Evolutionary conservation across 1,140 invertebrate species (phyloP), one percentile per base, ranked within the genome.

Genomic region (Calliopsis andreniformis): DNA sequence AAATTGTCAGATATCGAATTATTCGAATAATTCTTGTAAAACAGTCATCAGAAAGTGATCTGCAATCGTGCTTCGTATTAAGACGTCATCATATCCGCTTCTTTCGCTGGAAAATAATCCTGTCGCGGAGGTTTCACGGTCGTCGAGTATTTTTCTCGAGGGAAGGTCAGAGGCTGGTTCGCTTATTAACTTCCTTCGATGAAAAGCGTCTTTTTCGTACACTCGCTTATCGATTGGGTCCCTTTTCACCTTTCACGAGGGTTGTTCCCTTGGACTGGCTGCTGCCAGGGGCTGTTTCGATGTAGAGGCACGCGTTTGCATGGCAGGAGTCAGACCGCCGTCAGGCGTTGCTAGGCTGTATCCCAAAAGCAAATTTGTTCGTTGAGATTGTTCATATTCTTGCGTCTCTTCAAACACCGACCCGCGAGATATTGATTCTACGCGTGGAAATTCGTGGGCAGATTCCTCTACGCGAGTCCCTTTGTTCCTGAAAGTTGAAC

Each of bases 151-250:
- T 68, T 82, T 81, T 72, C 28, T 30, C 25, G 10, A 7, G 58
- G 56, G 59, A 75, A 75, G 71, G 71, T 75, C 71, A 61, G 59
- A 82, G 62, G 28, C 62, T 56, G 51, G 39, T 10, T 42, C 61
- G 78, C 80, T 80, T 82, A 81, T 77, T 81, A 82, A 81, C 61
- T 82, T 68, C 49, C 47, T 75, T 67, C 71, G 62, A 75, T 56
- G 71, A 47, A 45, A 56, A 67, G 62, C 59, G 39, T 75, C 62
- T 81, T 81, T n/a, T 49, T 61, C 63, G 43, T 63, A 42, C 30
- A 23, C 35, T 30, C 23, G n/a, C 20, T 45, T 47, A 35, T 66
- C 45, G 64, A 76, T 53, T 63, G 30, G 51, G 56, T 75, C 67
- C 51, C 51, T 75, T 67, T 75, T 75, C 71, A 75, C 71, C 71